These are phyloP conservation scores for Peromyscus eremicus DNA, from an alignment of 2,797 vertebrate genomes.

Conservation along the genomic window DNA sequence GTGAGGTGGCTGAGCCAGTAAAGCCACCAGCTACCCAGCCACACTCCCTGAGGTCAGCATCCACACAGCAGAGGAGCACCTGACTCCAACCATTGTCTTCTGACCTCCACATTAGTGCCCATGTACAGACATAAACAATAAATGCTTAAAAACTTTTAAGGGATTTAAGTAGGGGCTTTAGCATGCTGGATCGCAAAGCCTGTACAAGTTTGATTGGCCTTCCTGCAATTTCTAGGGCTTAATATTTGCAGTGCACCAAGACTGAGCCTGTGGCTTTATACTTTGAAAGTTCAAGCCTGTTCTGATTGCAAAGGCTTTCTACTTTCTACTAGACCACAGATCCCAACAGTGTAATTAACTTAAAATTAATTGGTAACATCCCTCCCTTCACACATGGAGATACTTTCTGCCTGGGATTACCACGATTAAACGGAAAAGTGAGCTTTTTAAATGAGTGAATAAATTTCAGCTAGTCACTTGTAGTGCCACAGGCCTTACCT, in stretches of 20 bases:
- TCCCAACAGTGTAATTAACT: constrained; percentile 39
- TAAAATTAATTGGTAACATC: constrained; percentile 11
- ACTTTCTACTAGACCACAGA: not conserved
- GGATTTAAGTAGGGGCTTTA: not conserved
- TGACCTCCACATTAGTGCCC: not conserved
- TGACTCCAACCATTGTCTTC: not conserved
- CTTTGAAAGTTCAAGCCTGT: constrained; percentile 1
- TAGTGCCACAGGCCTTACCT: not conserved
- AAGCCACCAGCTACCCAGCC: not conserved
- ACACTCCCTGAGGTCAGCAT: not conserved
- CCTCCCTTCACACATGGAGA: constrained; percentile 11
- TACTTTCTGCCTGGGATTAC: constrained; percentile 9
- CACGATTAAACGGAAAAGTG: constrained; percentile 50
- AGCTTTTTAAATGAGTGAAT: constrained; percentile 61
- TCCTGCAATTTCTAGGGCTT: not conserved
- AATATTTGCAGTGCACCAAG: constrained; percentile 10
- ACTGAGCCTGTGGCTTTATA: constrained; percentile 3
- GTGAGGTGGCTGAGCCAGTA: not conserved
- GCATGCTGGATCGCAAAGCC: not conserved
- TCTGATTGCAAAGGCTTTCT: constrained; percentile 53
- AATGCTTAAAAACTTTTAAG: not conserved
- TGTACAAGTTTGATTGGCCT: not conserved
- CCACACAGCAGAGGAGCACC: not conserved
- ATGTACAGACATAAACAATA: not conserved
- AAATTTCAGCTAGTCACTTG: constrained; percentile 9